Base-by-base conservation (phyloP, 2,888 invertebrate genomes). In the Aphidius colemani region DNA sequence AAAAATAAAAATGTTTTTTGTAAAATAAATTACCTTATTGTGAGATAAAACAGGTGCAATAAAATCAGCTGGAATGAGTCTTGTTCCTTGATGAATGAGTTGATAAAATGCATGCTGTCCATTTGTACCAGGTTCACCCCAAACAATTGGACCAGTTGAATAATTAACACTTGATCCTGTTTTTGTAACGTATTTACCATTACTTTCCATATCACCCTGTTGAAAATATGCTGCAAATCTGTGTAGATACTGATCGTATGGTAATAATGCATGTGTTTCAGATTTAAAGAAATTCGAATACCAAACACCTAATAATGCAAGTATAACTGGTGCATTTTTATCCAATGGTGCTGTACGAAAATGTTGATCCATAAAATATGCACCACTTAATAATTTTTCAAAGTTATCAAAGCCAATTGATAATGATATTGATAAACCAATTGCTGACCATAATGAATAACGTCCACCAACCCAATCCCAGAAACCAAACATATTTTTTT, bases 391-490 rank as follows among this genome's bases (percentile, higher is more conserved):
- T 41, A 99, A 86, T 74, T 93, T 88, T 83, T 94, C 91, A 85
- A 98, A 99, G 84, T 98, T 96, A 61, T 96, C 95, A 83, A 90
- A 96, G 67, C 98, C 99, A 82, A 99, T 89, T 74, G 93, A 89
- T 48, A 98, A 85, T 6, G 93, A 93, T 81, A 99, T 98, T 5
- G 98, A 96, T 18, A 99, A 85, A 46, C 99, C 99, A 83, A 99
- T 99, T 5, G 99, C 99, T 0, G 98, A 99, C 99, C 99, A 99
- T 8, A 99, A 85, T 0, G 98, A 99, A 75, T 91, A 91, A 78
- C 99, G 90, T 72, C 99, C 99, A 45, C 99, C 99, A 53, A 99
- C 99, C 98, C 98, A 99, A 85, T 99, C 99, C 98, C 99, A 99
- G 84, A 99, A 99, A 30, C 93, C 98, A 85, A 99, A 99, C 97